These are phyloP conservation scores for Diorhabda carinulata DNA, from an alignment of 1,140 invertebrate genomes.

Conservation along the genomic window DNA sequence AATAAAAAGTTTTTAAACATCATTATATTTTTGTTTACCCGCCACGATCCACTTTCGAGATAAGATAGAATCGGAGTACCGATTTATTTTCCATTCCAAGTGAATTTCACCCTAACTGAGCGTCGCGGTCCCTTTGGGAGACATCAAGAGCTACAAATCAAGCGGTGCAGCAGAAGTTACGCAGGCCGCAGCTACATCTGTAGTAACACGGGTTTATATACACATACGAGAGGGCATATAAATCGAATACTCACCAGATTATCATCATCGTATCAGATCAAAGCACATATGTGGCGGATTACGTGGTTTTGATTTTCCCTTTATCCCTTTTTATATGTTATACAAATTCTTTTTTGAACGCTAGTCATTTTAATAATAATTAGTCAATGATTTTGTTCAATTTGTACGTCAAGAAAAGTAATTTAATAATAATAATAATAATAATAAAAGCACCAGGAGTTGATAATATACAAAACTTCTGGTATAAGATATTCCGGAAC, in stretches of 20 bases:
- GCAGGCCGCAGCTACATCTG: neutral
- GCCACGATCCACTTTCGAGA: conserved; percentile 22
- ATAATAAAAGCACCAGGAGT: too few relatives aligned
- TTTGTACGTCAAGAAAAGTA: too few relatives aligned
- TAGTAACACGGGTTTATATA: neutral
- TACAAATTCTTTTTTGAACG: neutral
- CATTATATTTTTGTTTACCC: neutral
- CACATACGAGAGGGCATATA: conserved; percentile 23
- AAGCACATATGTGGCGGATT: conserved; percentile 32
- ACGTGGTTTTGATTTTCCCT: conserved; percentile 21
- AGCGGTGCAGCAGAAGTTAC: conserved; percentile 20
- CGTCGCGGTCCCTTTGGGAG: conserved; percentile 18
- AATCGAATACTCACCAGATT: conserved; percentile 23
- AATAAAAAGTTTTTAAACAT: neutral
- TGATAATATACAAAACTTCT: too few relatives aligned
- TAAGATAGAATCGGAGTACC: conserved; percentile 28
- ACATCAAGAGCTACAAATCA: conserved; percentile 29
- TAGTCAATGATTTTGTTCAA: too few relatives aligned
- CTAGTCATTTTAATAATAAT: too few relatives aligned
- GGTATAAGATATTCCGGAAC: too few relatives aligned
- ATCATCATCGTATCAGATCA: conserved; percentile 31
- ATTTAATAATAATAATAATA: too few relatives aligned
- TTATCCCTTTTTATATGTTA: conserved; percentile 13
- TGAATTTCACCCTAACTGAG: conserved; percentile 22
- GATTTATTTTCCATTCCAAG: conserved; percentile 30